Evolutionary conservation across 2,888 invertebrate species (phyloP), one percentile per base, ranked within the genome.

Genomic region (Perithous albicinctus): DNA sequence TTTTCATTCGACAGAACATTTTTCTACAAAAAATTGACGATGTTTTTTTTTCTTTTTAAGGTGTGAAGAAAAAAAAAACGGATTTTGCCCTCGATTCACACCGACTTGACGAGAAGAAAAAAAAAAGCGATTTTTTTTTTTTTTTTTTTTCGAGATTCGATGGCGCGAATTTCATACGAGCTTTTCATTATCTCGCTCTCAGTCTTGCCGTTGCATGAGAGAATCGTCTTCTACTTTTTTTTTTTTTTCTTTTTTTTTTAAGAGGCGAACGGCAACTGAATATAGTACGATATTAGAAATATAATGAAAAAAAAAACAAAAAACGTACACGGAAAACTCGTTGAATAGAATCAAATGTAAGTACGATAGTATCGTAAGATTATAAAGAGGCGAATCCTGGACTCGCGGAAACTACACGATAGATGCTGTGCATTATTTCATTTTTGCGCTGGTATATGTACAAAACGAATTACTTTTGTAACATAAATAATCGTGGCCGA

Each of bases 381-480:
- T 63, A 70, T 10, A n/a, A n/a, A 12, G 59, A 59, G 15, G 18
- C 15, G 59, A 15, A 29, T 54, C 23, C 48, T 23, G 10, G 20
- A 20, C 3, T 6, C 20, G 64, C 51, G 46, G 46, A n/a, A 38
- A 54, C 54, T 32, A 66, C 56, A 66, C 48, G 66, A 38, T 66
- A 35, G 70, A 78, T 43, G 67, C 32, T 64, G 38, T 74, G 73
- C 46, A 54, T 63, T 56, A 72, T 64, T 41, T 43, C 43, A 59
- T 73, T 43, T n/a, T 29, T 54, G 66, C 61, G 69, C 38, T 56
- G 56, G 43, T 67, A 83, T 86, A 86, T 88, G 89, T 89, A 89
- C 88, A 89, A 89, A 89, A 86, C 67, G 82, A 85, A 86, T 87
- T 85, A 87, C 80, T 87, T 88, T 89, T 88, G 88, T 89, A 89